Base-by-base conservation (phyloP, 2,113 vertebrate genomes). In the Arothron firmamentum region DNA sequence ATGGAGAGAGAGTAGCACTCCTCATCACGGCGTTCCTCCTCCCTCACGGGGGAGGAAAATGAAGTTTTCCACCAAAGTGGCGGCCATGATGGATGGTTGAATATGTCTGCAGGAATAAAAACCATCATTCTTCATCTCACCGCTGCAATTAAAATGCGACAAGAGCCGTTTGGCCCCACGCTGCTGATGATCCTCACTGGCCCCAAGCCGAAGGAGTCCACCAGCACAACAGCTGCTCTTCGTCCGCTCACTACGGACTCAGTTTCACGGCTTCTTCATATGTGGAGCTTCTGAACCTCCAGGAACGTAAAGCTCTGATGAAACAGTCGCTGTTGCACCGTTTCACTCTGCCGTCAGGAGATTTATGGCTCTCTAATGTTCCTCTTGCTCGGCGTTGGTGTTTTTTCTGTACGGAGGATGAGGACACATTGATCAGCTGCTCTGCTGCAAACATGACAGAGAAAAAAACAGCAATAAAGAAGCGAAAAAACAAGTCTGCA, bases 111-210 rank as follows among this genome's bases (percentile, higher is more conserved):
- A 19, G 5, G 63, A 52, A 64, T 6, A 70, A 64, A 69, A 47
- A 47, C n/a, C 18, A 0, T 57, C 67, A 72, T 81, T 81, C 70
- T 67, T 85, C 85, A 82, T 78, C 59, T 52, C 65, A 19, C 7
- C 57, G 13, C 61, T 71, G 73, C 75, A 87, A 87, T 87, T 85
- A 85, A 83, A 82, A 69, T 64, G 48, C 75, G 72, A 78, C 68
- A 67, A 62, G 76, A 75, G 56, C 78, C 51, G 49, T 70, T 58
- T 8, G 11, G 3, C 18, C 16, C 62, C 14, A 7, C 3, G 11
- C 38, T 7, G 11, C 71, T 65, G 72, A 80, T 80, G 64, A 73
- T 12, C 69, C 31, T 4, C 52, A 6, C 56, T 52, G 3, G 25
- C 65, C 62, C 55, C 41, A 28, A 77, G 41, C 46, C 19, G 16